Conservation (phyloP, 2,113 vertebrate species). For the Bolborhynchus lineola region DNA sequence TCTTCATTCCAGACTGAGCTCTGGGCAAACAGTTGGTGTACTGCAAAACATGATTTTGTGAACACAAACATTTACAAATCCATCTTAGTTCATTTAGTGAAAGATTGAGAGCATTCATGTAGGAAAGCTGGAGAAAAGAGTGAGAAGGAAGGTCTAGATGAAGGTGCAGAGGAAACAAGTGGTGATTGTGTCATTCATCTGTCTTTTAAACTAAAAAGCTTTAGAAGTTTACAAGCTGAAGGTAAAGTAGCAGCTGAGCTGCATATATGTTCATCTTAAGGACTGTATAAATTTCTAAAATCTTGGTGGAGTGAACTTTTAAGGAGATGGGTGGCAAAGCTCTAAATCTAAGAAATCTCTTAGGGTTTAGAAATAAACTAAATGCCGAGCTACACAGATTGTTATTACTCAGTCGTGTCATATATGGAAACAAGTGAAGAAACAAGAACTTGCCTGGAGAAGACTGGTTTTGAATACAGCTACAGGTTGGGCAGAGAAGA, state of each 20-base stretch:
- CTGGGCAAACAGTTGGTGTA: background rate
- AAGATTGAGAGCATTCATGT: background rate
- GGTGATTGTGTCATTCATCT: background rate
- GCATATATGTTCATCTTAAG: background rate
- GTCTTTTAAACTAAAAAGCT: background rate
- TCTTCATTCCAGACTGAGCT: background rate
- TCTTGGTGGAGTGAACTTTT: background rate
- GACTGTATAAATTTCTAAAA: background rate
- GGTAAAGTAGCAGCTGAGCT: background rate
- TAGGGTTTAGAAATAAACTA: background rate
- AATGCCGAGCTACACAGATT: background rate
- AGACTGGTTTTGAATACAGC: background rate
- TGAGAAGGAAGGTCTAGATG: background rate
- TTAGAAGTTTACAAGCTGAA: background rate
- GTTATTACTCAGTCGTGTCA: background rate
- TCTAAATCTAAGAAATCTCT: background rate
- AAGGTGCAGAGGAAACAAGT: background rate
- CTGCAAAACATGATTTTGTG: background rate
- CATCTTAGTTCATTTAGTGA: background rate
- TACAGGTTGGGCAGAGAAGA: too few relatives aligned
- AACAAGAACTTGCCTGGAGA: background rate
- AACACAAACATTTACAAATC: background rate
- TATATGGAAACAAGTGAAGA: background rate
- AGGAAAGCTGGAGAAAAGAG: background rate
- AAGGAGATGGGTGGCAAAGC: background rate